These are phyloP conservation scores for Epistrophe eligans DNA, from an alignment of 2,888 invertebrate genomes.

Conservation along the genomic window DNA sequence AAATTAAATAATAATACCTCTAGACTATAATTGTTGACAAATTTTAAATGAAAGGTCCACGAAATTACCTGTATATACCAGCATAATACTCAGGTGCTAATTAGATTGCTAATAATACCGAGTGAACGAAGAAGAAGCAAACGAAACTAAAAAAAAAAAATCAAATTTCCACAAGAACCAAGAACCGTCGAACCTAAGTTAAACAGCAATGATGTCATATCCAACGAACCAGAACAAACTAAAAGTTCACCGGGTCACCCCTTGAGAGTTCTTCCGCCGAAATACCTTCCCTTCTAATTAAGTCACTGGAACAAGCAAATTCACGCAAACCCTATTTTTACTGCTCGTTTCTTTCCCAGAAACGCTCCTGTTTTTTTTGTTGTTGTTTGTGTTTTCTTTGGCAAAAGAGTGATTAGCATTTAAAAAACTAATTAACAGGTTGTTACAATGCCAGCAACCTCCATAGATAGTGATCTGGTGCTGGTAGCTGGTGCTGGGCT, in stretches of 20 bases:
- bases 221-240: slow-evolving; percentile 40
- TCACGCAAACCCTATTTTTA: slow-evolving; percentile 41
- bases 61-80: slow-evolving; percentile 50
- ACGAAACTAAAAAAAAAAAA: slow-evolving; percentile 38
- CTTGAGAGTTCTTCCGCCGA: slow-evolving; percentile 27
- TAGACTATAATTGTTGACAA: slow-evolving; percentile 40
- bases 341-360: not conserved
- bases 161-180: slow-evolving; percentile 59
- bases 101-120: slow-evolving; percentile 55
- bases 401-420: slow-evolving; percentile 73
- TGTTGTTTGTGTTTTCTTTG: not conserved
- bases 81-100: slow-evolving; percentile 65
- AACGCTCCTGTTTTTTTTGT: not conserved
- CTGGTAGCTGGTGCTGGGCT: not conserved
- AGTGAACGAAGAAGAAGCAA: not conserved
- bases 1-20: slow-evolving; percentile 20
- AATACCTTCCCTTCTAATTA: slow-evolving; percentile 60
- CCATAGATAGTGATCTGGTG: slow-evolving; percentile 58
- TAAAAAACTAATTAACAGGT: slow-evolving; percentile 74
- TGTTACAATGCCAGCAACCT: slow-evolving; percentile 66
- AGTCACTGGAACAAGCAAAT: slow-evolving; percentile 70
- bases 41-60: slow-evolving; percentile 29
- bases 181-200: slow-evolving; percentile 40
- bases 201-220: slow-evolving; percentile 62
- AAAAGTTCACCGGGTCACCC: slow-evolving; percentile 65